These are phyloP conservation scores for Leucophora obtusa DNA, from an alignment of 2,888 invertebrate species.

Conservation along the genomic window DNA sequence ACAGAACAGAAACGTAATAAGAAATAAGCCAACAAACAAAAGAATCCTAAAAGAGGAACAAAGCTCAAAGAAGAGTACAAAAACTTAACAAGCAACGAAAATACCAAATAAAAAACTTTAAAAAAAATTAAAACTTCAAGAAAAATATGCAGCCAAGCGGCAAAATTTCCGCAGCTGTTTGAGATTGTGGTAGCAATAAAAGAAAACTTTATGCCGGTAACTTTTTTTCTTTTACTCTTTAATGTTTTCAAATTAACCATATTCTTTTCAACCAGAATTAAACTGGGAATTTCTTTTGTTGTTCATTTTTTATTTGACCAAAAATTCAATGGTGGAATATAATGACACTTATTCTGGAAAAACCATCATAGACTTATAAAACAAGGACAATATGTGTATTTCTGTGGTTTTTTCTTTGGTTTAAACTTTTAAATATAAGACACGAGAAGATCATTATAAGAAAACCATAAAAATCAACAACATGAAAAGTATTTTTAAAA, in stretches of 20 bases:
- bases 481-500: neutral
- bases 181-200: slow-evolving; percentile 43
- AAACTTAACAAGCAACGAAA: slow-evolving; percentile 46
- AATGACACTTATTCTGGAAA: neutral
- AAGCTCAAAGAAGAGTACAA: slow-evolving; percentile 9
- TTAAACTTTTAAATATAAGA: neutral
- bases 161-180: slow-evolving; percentile 62
- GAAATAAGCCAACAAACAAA: slow-evolving; percentile 35
- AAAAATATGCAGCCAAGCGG: slow-evolving; percentile 54
- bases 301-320: slow-evolving; percentile 27
- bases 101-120: slow-evolving; percentile 35
- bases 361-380: neutral
- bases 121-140: slow-evolving; percentile 29
- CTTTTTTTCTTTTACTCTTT: neutral
- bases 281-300: slow-evolving; percentile 46
- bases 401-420: neutral
- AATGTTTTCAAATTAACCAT: slow-evolving; percentile 35
- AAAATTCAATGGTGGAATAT: neutral
- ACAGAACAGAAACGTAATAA: slow-evolving; percentile 16
- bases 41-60: slow-evolving; percentile 27
- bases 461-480: neutral
- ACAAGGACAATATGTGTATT: neutral
- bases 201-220: slow-evolving; percentile 43
- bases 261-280: slow-evolving; percentile 39
- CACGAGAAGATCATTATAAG: neutral